These are phyloP conservation scores for Sipha flava DNA, from an alignment of 1,140 invertebrate species.

Conservation along the genomic window DNA sequence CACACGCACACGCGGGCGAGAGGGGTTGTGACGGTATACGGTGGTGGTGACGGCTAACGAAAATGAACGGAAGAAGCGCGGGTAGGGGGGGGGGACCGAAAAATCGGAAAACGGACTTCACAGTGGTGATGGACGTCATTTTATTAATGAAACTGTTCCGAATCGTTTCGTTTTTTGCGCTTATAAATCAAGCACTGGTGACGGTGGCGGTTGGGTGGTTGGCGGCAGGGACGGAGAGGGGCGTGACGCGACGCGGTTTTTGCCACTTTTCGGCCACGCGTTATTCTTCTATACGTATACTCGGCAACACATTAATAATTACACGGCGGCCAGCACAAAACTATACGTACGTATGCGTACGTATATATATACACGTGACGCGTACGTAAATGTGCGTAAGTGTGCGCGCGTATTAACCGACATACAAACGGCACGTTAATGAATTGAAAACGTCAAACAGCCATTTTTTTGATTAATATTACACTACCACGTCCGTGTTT, in stretches of 20 bases:
- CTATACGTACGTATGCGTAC: not conserved
- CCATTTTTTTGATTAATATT: slow-evolving; percentile 30
- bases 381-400: too few species aligned
- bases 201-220: not conserved
- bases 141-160: slow-evolving; percentile 7
- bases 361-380: too few species aligned
- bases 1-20: too few species aligned
- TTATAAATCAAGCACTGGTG: slow-evolving; percentile 3
- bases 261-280: not conserved
- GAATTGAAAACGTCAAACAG: slow-evolving; percentile 24
- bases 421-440: not conserved
- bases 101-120: not conserved
- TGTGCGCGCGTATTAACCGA: not conserved
- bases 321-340: not conserved
- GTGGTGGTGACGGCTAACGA: too few species aligned
- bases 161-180: not conserved
- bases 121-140: not conserved
- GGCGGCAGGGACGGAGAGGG: not conserved
- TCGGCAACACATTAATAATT: not conserved
- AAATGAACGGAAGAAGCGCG: too few species aligned
- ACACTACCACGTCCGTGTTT: not conserved
- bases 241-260: not conserved
- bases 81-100: too few species aligned
- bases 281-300: not conserved
- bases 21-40: too few species aligned